A percentile compares a stretch with the other conserved stretches of the same genome.
These are phyloP conservation scores for Dryadula phaetusa DNA, from an alignment of 2,888 invertebrate genomes.

Conservation along the genomic window DNA sequence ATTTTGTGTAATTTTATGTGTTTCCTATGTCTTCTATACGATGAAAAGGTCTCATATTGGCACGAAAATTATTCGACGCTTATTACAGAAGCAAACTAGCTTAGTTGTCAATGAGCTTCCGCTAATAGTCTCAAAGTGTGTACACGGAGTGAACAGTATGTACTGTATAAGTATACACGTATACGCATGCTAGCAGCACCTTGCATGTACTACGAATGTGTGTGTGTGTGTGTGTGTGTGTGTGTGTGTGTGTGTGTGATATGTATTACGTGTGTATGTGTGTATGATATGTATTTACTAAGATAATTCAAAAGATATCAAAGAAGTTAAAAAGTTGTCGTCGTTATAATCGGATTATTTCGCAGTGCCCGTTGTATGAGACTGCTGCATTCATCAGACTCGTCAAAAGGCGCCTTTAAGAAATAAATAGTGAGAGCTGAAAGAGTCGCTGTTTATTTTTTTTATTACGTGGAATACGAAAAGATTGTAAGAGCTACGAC, in stretches of 20 bases:
- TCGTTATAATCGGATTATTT: slow-evolving; percentile 25
- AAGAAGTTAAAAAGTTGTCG: slow-evolving; percentile 5
- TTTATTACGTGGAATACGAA: slow-evolving; percentile 31
- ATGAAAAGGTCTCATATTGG: no score
- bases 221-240: no score
- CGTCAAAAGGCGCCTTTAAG: slow-evolving; percentile 32
- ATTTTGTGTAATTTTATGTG: no score
- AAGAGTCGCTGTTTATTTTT: slow-evolving; percentile 30
- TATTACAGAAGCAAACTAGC: no score
- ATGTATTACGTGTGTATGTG: not conserved
- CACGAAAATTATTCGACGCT: no score
- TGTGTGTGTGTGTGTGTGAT: not conserved
- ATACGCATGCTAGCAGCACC: no score
- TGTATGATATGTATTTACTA: not conserved
- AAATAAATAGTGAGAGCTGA: slow-evolving; percentile 33
- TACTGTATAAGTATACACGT: no score
- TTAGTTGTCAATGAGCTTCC: no score
- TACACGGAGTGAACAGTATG: no score
- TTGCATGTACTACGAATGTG: no score
- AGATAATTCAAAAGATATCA: not conserved
- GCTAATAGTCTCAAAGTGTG: no score
- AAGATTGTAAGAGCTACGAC: slow-evolving; percentile 27
- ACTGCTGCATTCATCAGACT: slow-evolving; percentile 33
- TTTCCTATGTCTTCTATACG: no score
- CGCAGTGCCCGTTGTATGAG: slow-evolving; percentile 20